phyloP scores from a whole-genome alignment of 1,140 invertebrate species.

The Trialeurodes vaporariorum region DNA sequence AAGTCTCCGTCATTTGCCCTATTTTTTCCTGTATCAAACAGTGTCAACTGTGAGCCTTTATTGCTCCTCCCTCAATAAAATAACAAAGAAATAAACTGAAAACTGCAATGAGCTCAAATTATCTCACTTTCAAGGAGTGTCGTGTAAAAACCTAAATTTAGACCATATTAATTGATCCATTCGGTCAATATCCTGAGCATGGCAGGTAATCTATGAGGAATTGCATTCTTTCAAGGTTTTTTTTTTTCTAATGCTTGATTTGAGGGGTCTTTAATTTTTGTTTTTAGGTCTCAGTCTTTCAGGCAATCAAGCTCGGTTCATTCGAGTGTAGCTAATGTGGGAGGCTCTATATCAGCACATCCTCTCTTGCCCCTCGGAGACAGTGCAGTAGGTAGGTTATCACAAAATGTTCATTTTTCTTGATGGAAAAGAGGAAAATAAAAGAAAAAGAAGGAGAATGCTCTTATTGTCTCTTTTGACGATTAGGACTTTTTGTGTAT shows the following conservation, averaged over 20 bases:
- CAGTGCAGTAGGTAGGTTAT: constrained; percentile 37
- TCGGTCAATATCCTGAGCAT: constrained; percentile 1
- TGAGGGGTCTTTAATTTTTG: constrained; percentile 40
- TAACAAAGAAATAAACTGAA: too few species aligned
- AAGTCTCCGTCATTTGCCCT: too few species aligned
- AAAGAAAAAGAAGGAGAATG: too few species aligned
- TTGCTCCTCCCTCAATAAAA: too few species aligned
- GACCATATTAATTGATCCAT: neutral
- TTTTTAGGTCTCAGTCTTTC: constrained; percentile 74
- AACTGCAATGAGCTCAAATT: too few species aligned
- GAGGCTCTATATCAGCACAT: constrained; percentile 68
- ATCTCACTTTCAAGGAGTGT: neutral
- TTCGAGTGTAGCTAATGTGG: constrained; percentile 46
- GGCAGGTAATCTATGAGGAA: too few species aligned
- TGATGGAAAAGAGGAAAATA: too few species aligned
- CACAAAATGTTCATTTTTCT: too few species aligned
- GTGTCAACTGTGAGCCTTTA: too few species aligned
- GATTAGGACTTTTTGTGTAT: neutral
- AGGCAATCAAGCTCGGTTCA: constrained; percentile 48
- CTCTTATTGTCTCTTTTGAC: too few species aligned
- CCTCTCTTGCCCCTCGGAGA: constrained; percentile 64
- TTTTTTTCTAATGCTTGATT: neutral
- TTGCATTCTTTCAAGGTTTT: too few species aligned
- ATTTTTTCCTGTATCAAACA: too few species aligned
- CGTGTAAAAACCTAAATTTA: constrained; percentile 11